Evolutionary conservation across 2,797 vertebrate species (phyloP).

Genomic region (Melanotaenia trifasciata): DNA sequence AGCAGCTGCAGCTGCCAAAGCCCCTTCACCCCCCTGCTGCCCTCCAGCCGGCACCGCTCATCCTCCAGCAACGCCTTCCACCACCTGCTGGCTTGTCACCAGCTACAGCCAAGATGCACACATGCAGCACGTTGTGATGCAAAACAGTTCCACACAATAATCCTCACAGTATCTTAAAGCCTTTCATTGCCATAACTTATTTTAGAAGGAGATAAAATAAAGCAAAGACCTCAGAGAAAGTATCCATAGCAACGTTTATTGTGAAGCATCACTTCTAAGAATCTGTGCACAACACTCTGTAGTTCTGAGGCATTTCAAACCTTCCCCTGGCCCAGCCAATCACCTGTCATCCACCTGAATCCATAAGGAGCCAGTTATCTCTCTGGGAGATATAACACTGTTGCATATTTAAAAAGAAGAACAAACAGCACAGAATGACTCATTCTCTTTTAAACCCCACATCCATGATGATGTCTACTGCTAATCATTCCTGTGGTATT

Average conservation of each 20-base stretch:
- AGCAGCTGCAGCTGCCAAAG: constrained; percentile 56
- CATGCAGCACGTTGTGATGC: neutral
- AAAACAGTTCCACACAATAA: constrained; percentile 8
- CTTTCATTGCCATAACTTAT: constrained; percentile 24
- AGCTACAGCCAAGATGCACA: constrained; percentile 21
- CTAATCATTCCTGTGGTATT: neutral
- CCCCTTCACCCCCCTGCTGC: constrained; percentile 35
- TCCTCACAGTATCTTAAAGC: constrained; percentile 1
- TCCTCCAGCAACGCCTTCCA: constrained; percentile 41
- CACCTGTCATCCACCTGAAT: constrained; percentile 2
- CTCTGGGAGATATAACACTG: neutral
- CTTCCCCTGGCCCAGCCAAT: neutral
- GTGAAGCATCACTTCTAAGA: constrained; percentile 55
- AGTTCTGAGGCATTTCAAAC: constrained; percentile 1
- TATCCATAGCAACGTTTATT: constrained; percentile 65
- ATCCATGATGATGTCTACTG: neutral
- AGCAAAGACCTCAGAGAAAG: constrained; percentile 30
- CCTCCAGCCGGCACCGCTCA: constrained; percentile 49
- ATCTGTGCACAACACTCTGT: constrained; percentile 26
- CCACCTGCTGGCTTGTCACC: constrained; percentile 24
- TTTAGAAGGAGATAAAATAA: constrained; percentile 19
- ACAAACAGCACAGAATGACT: neutral
- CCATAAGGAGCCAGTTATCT: constrained; percentile 8
- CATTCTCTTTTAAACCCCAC: neutral
- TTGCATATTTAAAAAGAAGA: neutral